Conservation (phyloP, 1,140 invertebrate genomes). For the Zeugodacus cucurbitae region DNA sequence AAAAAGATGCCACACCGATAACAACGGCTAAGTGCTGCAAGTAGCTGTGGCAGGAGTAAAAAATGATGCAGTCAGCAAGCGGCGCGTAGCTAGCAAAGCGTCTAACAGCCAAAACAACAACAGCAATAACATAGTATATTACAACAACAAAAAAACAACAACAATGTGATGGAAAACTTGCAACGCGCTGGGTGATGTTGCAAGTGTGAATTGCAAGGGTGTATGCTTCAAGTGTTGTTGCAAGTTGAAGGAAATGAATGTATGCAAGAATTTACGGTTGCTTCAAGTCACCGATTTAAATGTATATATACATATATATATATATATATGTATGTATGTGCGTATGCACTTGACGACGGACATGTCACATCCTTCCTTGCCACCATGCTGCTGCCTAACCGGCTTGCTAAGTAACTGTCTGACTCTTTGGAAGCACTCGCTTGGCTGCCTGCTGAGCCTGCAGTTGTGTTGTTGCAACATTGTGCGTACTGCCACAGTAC, state of each 20-base stretch:
- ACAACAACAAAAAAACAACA: background rate
- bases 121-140: background rate
- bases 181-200: background rate
- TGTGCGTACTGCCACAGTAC: background rate
- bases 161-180: background rate
- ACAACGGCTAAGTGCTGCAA: background rate
- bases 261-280: background rate
- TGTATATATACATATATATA: background rate
- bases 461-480: background rate
- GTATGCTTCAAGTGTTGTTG: background rate
- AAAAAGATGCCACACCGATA: constrained; percentile 29
- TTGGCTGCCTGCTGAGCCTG: background rate
- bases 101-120: background rate
- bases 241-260: background rate
- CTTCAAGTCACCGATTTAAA: background rate
- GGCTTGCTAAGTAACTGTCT: constrained; percentile 19
- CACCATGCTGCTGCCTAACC: background rate
- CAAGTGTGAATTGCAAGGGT: background rate
- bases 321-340: background rate
- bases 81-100: background rate
- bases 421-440: background rate
- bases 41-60: background rate
- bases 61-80: background rate
- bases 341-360: background rate
- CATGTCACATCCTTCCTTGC: background rate